Evolutionary conservation across 2,797 vertebrate species (phyloP).

Genomic region (Arctocebus calabarensis): DNA sequence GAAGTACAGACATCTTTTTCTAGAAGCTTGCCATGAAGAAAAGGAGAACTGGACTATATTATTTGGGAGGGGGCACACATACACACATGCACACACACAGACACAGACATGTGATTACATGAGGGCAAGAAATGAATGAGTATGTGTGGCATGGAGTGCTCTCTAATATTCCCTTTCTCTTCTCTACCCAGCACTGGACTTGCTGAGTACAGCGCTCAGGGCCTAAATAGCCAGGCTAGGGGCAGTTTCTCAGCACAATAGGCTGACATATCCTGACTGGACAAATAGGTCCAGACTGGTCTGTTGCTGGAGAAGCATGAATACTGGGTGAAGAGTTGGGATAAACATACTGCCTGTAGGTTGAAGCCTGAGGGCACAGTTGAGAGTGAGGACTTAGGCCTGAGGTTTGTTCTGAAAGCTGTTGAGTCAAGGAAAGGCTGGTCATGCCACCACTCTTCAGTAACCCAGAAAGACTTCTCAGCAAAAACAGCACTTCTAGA

Average conservation of each 20-base stretch:
- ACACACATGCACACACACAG: too few relatives aligned
- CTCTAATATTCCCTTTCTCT: neutral
- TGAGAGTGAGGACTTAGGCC: neutral
- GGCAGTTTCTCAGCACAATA: neutral
- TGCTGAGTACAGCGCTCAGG: too few relatives aligned
- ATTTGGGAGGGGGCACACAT: neutral
- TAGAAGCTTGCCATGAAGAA: neutral
- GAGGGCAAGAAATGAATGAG: neutral
- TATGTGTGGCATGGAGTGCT: too few relatives aligned
- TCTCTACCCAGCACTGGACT: neutral
- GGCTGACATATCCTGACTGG: neutral
- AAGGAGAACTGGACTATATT: accelerated
- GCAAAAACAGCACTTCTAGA: neutral
- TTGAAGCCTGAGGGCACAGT: neutral
- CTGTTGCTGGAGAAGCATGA: neutral
- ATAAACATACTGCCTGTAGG: neutral
- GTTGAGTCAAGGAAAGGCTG: neutral
- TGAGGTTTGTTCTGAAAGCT: conserved; percentile 31
- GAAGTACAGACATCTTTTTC: neutral
- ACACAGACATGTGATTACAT: neutral
- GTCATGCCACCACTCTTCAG: neutral
- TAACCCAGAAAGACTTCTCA: neutral
- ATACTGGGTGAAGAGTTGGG: neutral
- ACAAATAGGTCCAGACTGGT: neutral
- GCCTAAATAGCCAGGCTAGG: neutral